phyloP scores from a whole-genome alignment of 2,113 vertebrate species.

The Corythaeola cristata region DNA sequence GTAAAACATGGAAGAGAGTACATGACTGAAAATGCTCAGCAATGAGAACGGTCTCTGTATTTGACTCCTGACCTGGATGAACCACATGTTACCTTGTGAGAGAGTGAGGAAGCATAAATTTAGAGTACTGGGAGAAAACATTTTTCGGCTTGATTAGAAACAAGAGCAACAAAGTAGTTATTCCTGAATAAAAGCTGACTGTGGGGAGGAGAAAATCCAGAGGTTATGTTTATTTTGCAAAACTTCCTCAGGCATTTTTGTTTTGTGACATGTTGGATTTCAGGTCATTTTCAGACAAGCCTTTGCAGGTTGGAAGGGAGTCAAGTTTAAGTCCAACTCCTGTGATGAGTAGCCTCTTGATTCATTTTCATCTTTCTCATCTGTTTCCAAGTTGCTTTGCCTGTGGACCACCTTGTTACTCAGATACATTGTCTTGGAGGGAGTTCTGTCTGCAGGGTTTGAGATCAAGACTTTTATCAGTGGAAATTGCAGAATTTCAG shows the following conservation, averaged over 20 bases:
- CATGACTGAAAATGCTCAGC: neutral
- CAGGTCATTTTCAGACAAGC: neutral
- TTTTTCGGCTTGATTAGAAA: constrained; percentile 6
- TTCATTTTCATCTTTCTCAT: neutral
- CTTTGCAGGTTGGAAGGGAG: neutral
- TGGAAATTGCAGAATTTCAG: neutral
- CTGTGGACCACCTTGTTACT: neutral
- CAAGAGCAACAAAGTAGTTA: neutral
- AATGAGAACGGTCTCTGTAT: neutral
- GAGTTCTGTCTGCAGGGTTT: neutral
- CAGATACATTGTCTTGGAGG: neutral
- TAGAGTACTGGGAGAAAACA: neutral
- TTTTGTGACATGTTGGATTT: neutral
- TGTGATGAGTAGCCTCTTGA: neutral
- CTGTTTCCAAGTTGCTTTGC: neutral
- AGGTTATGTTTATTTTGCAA: neutral
- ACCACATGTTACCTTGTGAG: neutral
- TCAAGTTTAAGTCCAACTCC: neutral
- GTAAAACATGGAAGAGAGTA: neutral
- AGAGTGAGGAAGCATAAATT: neutral
- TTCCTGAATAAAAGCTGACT: neutral
- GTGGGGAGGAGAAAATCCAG: neutral
- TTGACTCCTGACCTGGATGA: neutral
- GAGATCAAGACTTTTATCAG: neutral
- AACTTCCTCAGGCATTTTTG: neutral